phyloP scores from a whole-genome alignment of 2,797 vertebrate genomes.

The Fringilla coelebs region DNA sequence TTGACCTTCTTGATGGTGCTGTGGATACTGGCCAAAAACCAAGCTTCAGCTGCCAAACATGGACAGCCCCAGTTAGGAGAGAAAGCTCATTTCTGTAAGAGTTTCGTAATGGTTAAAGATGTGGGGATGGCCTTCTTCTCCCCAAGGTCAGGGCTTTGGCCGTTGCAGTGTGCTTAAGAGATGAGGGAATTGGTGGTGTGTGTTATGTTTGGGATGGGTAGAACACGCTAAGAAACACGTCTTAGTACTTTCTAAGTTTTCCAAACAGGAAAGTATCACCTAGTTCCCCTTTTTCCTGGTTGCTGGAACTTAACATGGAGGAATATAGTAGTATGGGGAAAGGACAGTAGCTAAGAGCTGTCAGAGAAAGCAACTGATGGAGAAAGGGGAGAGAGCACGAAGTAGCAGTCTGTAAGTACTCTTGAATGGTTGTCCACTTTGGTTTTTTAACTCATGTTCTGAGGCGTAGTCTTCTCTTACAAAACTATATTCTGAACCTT shows the following conservation, averaged over 20 bases:
- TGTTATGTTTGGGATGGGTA: not conserved
- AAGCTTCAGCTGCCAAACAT: not conserved
- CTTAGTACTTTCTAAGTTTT: not conserved
- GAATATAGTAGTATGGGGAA: not conserved
- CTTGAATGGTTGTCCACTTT: not conserved
- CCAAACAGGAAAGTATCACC: not conserved
- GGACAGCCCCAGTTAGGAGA: not conserved
- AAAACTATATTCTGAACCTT: not conserved
- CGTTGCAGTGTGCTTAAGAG: not conserved
- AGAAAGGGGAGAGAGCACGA: not conserved
- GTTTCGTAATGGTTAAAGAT: not conserved
- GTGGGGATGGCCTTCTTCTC: not conserved
- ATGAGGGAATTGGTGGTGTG: not conserved
- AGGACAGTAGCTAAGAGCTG: not conserved
- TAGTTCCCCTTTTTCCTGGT: not conserved
- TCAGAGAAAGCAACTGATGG: not conserved
- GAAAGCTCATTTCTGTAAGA: not conserved
- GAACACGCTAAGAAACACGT: not conserved
- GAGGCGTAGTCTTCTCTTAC: not conserved
- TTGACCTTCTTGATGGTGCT: fast-evolving
- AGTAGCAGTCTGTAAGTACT: not conserved
- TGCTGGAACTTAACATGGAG: not conserved
- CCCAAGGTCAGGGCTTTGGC: not conserved
- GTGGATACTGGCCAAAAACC: not conserved
- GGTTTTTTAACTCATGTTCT: not conserved